A percentile compares a stretch with the other conserved stretches of the same genome.
Conservation (phyloP, 2,113 vertebrate species). For the Baryphthengus martii region DNA sequence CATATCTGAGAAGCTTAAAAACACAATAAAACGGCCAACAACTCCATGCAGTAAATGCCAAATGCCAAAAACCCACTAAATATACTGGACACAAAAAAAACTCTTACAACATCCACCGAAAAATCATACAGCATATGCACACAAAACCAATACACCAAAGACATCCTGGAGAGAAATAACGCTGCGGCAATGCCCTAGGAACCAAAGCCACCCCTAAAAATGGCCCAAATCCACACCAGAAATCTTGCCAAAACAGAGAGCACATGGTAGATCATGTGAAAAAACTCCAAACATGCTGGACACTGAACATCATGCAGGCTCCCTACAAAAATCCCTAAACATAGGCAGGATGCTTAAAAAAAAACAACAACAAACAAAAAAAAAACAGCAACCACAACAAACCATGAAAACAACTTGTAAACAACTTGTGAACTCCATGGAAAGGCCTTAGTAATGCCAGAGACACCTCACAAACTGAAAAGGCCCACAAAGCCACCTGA, state of each 20-base stretch:
- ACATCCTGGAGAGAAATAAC: not conserved
- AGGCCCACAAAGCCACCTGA: not conserved
- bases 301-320: not conserved
- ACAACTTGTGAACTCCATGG: not conserved
- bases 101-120: not conserved
- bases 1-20: not conserved
- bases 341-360: not conserved
- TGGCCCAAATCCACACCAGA: not conserved
- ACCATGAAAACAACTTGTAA: not conserved
- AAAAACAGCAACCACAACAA: not conserved
- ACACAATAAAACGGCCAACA: not conserved
- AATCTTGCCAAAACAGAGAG: not conserved
- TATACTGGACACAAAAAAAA: not conserved
- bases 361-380: not conserved
- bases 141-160: fast-evolving
- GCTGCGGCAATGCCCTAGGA: not conserved
- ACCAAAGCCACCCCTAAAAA: not conserved
- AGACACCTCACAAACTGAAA: not conserved
- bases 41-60: fast-evolving
- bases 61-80: not conserved
- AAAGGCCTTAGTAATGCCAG: not conserved
- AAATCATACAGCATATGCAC: not conserved
- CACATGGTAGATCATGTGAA: not conserved
- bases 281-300: not conserved
- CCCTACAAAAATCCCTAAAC: not conserved